Evolutionary conservation across 2,113 vertebrate species (phyloP), one percentile per base, ranked within the genome.

Genomic region (Phaethornis superciliosus): DNA sequence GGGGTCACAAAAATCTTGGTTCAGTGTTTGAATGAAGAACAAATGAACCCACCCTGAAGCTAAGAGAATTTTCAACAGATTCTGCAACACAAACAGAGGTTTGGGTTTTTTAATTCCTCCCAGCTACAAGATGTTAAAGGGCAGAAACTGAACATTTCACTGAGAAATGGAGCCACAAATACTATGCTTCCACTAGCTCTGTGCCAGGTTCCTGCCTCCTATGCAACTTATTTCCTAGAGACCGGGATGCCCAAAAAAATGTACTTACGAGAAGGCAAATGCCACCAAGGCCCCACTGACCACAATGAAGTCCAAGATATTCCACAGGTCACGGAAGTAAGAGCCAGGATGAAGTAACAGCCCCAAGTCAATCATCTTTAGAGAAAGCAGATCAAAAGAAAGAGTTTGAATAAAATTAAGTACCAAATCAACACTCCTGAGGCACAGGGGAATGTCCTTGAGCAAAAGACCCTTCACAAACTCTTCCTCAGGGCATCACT

Each of bases 281-380:
- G 99, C 99, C 98, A 99, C 99, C 97, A 99, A 97, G 80, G 99
- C 99, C 87, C 99, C 99, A 98, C 99, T 99, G 98, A 99, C 99
- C 97, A 99, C 99, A 95, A 99, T 99, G 97, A 99, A 99, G 97
- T 99, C 99, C 97, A 99, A 96, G 94, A 99, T 99, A 91, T 99
- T 99, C 99, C 99, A 98, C 78, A 98, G 97, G 88, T 98, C 98
- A 30, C 98, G 98, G 95, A 98, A 98, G 47, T 98, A 98, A 44
- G 98, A 97, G 26, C 98, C 98, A 6, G 98, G 98, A 60, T 98
- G 98, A 28, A 98, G 97, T 33, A 98, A 82, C 64, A 98, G 90
- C 7, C 98, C 98, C 95, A 98, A 7, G 81, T 98, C 98, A 28
- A 98, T 98, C 98, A 98, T 98, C 98, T 98, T 47, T 20, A 30